These are phyloP conservation scores for Podarcis cretensis DNA, from an alignment of 2,113 vertebrate genomes.

Conservation along the genomic window DNA sequence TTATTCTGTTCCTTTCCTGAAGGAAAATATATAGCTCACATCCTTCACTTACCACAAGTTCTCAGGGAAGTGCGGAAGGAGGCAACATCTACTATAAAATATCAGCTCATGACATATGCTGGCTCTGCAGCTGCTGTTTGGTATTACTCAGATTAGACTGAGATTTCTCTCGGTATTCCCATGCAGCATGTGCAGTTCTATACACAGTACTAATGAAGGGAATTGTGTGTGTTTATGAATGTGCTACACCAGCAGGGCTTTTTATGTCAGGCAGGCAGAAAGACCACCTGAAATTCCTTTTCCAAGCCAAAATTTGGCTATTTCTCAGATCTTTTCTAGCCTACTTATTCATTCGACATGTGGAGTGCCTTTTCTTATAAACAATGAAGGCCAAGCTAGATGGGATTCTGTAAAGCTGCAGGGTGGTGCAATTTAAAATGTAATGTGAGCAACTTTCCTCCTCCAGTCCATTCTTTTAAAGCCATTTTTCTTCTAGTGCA, in stretches of 20 bases:
- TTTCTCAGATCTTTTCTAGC: not conserved
- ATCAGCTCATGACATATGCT: not conserved
- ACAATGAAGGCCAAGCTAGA: not conserved
- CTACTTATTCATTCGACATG: not conserved
- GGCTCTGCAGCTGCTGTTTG: not conserved
- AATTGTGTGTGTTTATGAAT: too few relatives aligned
- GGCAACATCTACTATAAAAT: slow-evolving; percentile 17
- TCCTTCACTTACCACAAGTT: slow-evolving; percentile 13
- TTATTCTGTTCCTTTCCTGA: not conserved
- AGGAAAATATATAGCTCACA: not conserved
- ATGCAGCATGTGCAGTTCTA: too few relatives aligned
- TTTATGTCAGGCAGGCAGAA: not conserved
- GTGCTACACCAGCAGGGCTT: not conserved
- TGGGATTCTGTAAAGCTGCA: not conserved
- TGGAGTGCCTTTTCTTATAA: not conserved
- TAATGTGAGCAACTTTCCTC: not conserved
- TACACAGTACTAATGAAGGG: not conserved
- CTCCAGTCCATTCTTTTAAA: not conserved
- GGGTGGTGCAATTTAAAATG: not conserved
- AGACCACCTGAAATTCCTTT: not conserved
- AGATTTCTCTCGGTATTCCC: not conserved
- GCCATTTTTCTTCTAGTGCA: not conserved
- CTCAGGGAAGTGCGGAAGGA: slow-evolving; percentile 15
- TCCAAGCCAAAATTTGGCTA: not conserved
- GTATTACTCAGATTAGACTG: not conserved